Evolutionary conservation across 2,113 vertebrate genomes (phyloP).

Genomic region (Gnathonemus echidnorhynchus): DNA sequence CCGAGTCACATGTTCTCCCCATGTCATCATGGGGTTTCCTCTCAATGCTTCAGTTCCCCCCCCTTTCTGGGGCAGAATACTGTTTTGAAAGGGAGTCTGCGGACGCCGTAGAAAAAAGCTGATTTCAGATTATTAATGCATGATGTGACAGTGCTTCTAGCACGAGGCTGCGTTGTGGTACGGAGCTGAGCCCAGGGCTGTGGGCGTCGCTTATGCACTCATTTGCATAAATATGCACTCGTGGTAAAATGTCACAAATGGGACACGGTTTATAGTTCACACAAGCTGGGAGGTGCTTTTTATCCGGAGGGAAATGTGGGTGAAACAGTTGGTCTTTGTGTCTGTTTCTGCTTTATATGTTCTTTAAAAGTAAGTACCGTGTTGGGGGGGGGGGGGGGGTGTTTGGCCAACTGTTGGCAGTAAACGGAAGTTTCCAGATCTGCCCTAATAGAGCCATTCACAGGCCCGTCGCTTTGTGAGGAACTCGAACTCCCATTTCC

Average conservation of each 20-base stretch:
- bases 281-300: neutral
- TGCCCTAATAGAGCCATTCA: neutral
- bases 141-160: neutral
- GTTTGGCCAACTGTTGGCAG: neutral
- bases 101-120: neutral
- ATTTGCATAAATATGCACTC: neutral
- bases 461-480: neutral
- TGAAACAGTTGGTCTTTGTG: neutral
- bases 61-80: neutral
- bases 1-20: neutral
- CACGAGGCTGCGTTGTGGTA: neutral
- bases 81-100: neutral
- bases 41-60: neutral
- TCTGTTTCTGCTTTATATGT: neutral
- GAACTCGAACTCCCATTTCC: neutral
- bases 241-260: neutral
- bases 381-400: neutral
- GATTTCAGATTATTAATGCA: neutral
- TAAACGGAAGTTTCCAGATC: neutral
- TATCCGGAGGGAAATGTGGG: neutral
- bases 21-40: neutral
- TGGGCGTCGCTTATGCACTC: neutral
- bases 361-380: neutral
- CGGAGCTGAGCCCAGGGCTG: neutral
- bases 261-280: neutral